Evolutionary conservation across 2,113 vertebrate genomes (phyloP).

Genomic region (Tringa solitaria): DNA sequence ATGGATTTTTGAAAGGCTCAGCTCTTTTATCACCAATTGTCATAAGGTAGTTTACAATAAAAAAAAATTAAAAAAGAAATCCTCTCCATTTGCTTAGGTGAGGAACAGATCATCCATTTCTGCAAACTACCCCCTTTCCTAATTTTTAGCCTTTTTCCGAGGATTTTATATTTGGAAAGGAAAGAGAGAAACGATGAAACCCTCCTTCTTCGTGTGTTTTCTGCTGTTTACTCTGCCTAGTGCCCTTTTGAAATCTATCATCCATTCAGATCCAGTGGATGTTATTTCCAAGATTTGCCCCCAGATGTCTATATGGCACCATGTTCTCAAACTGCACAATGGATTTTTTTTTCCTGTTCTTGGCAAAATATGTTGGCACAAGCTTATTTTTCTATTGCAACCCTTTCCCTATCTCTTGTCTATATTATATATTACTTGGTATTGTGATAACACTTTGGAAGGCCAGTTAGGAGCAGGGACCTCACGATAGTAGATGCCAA

Average conservation of each 20-base stretch:
- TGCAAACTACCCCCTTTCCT: background rate
- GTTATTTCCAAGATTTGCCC: background rate
- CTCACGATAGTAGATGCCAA: background rate
- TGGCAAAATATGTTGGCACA: background rate
- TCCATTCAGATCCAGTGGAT: background rate
- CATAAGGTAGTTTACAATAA: conserved; percentile 30
- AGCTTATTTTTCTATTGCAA: background rate
- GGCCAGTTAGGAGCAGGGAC: background rate
- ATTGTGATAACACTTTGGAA: background rate
- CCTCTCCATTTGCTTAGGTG: background rate
- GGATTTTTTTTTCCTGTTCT: background rate
- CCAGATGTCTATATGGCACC: background rate
- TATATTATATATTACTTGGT: background rate
- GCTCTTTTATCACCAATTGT: conserved; percentile 49
- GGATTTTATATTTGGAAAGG: background rate
- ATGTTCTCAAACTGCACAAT: background rate
- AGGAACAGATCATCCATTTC: background rate
- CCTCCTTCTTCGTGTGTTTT: background rate
- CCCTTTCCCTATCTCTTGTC: background rate
- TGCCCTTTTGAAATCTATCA: background rate
- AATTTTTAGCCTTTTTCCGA: background rate
- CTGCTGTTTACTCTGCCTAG: background rate
- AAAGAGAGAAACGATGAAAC: background rate
- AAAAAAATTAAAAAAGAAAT: background rate
- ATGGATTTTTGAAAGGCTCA: conserved; percentile 45